Evolutionary conservation across 2,113 vertebrate species (phyloP).

Genomic region (Scomber japonicus): DNA sequence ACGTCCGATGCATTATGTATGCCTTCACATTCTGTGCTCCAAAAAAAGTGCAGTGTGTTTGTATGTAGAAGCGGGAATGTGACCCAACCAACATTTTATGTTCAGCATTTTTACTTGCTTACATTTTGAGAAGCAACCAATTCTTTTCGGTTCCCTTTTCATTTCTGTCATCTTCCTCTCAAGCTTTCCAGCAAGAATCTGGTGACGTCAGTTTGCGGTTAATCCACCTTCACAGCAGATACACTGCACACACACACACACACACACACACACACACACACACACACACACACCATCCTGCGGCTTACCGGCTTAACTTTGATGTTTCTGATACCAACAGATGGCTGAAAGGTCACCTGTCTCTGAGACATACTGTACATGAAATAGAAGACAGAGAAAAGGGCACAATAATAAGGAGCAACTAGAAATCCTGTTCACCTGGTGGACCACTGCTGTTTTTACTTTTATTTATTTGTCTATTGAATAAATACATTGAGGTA

Average conservation of each 20-base stretch:
- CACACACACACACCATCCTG: not conserved
- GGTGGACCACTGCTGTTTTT: not conserved
- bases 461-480: not conserved
- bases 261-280: not conserved
- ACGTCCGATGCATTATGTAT: not conserved
- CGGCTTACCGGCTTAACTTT: slow-evolving; percentile 40
- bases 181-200: slow-evolving; percentile 3
- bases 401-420: not conserved
- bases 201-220: slow-evolving; percentile 8
- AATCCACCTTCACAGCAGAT: slow-evolving; percentile 30
- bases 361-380: slow-evolving; percentile 24
- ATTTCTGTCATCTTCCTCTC: not conserved
- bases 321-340: slow-evolving; percentile 46
- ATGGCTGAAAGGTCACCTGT: slow-evolving; percentile 56
- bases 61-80: not conserved
- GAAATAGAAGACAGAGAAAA: slow-evolving; percentile 22
- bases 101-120: not conserved
- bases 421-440: not conserved
- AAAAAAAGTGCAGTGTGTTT: too few species aligned
- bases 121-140: not conserved
- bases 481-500: not conserved
- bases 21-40: not conserved
- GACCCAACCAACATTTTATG: not conserved
- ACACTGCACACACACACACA: not conserved
- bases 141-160: not conserved